Evolutionary conservation across 1,140 invertebrate genomes (phyloP).

Genomic region (Ceratina calcarata): DNA sequence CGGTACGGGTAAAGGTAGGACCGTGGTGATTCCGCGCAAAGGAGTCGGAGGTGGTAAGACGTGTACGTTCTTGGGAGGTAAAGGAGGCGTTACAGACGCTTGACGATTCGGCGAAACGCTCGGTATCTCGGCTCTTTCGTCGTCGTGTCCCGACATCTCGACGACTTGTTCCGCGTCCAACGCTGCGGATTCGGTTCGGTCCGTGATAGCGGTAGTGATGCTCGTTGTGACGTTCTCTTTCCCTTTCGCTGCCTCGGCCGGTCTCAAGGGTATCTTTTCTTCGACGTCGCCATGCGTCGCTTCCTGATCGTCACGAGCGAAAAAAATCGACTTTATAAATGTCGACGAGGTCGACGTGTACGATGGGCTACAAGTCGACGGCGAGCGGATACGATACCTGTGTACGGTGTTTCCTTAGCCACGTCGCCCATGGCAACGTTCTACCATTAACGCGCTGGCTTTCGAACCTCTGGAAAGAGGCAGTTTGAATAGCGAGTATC

Average conservation of each 20-base stretch:
- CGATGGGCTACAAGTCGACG: too few relatives aligned
- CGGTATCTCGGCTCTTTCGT: background rate
- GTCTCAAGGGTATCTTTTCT: slow-evolving; percentile 65
- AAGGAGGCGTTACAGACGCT: slow-evolving; percentile 74
- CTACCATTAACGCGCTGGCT: slow-evolving; percentile 87
- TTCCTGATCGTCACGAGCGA: slow-evolving; percentile 57
- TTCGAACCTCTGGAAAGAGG: slow-evolving; percentile 87
- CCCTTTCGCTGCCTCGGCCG: slow-evolving; percentile 43
- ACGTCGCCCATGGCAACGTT: slow-evolving; percentile 86
- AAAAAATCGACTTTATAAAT: background rate
- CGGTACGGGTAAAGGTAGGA: slow-evolving; percentile 73
- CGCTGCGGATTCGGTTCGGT: background rate
- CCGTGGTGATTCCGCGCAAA: slow-evolving; percentile 74
- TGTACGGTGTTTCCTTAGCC: slow-evolving; percentile 76
- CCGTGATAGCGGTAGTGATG: slow-evolving; percentile 12
- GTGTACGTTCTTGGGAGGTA: slow-evolving; percentile 77
- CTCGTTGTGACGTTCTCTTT: slow-evolving; percentile 7
- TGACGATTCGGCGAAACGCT: slow-evolving; percentile 67
- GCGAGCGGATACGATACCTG: slow-evolving; percentile 63
- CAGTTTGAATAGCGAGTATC: slow-evolving; percentile 85
- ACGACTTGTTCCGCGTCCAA: background rate
- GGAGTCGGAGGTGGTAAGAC: slow-evolving; percentile 75
- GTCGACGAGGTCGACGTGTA: background rate
- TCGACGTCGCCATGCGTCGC: slow-evolving; percentile 68
- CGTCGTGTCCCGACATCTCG: slow-evolving; percentile 38